Conservation (phyloP, 2,797 vertebrate genomes). For the Crax fasciolata region DNA sequence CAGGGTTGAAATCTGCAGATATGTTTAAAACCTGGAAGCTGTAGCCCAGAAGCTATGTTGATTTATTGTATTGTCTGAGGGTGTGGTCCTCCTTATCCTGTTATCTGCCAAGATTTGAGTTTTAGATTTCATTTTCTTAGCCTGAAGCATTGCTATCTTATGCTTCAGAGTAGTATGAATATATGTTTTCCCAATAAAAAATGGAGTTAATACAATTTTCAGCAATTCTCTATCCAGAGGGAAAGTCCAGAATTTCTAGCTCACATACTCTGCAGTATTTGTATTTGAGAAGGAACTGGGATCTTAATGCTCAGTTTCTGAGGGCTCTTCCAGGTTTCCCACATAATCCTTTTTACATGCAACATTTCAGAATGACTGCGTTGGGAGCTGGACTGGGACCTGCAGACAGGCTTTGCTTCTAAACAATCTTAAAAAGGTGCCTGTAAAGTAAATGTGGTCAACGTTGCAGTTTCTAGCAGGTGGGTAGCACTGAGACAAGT, state of each 20-base stretch:
- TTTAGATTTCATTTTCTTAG: neutral
- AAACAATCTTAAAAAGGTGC: accelerated
- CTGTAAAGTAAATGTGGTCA: neutral
- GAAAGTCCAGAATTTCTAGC: neutral
- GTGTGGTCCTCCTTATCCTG: neutral
- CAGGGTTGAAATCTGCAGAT: neutral
- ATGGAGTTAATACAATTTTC: neutral
- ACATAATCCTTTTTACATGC: neutral
- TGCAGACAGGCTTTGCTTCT: neutral
- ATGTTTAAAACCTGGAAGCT: neutral
- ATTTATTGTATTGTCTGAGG: neutral
- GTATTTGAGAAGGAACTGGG: neutral
- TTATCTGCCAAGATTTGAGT: neutral
- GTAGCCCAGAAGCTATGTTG: neutral
- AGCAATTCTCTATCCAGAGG: neutral
- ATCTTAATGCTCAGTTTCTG: neutral
- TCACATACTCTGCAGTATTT: neutral
- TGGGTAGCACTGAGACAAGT: accelerated
- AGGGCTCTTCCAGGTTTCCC: neutral
- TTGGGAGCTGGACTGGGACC: neutral
- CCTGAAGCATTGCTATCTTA: neutral
- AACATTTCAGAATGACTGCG: neutral
- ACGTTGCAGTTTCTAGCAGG: neutral
- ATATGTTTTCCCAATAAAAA: neutral
- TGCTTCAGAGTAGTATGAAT: neutral